Conservation (phyloP, 2,888 invertebrate species). For the Stegana nigrithorax region DNA sequence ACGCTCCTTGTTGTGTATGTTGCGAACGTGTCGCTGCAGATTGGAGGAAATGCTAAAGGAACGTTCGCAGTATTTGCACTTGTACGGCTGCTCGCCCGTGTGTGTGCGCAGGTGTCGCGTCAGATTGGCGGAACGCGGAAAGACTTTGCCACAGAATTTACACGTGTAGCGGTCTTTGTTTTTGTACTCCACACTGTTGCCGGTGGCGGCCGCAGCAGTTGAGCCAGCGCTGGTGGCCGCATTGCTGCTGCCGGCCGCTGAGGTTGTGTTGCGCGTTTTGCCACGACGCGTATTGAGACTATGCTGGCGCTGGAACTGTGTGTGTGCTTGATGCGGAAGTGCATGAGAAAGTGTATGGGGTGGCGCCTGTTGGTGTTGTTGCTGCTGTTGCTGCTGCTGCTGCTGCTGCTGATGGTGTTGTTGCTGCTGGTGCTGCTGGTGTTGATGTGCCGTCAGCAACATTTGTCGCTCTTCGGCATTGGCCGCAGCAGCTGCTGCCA, state of each 20-base stretch:
- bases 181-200: constrained; percentile 68
- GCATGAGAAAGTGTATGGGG: too few relatives aligned
- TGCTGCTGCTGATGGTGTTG: constrained; percentile 46
- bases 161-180: constrained; percentile 94
- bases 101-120: constrained; percentile 97
- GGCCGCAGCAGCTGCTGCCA: constrained; percentile 25
- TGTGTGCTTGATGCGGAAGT: too few relatives aligned
- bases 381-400: constrained; percentile 45
- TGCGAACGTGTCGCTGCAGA: constrained; percentile 96
- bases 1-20: constrained; percentile 98
- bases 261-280: constrained; percentile 52
- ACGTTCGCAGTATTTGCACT: constrained; percentile 98
- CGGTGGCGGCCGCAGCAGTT: constrained; percentile 59
- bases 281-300: constrained; percentile 43
- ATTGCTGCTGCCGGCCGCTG: constrained; percentile 40
- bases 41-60: constrained; percentile 99
- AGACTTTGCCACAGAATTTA: constrained; percentile 97
- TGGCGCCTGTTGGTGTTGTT: constrained; percentile 43
- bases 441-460: not conserved
- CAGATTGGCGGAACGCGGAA: constrained; percentile 96
- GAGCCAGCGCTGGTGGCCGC: constrained; percentile 7
- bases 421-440: constrained; percentile 36
- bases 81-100: constrained; percentile 97
- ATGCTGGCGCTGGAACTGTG: constrained; percentile 38
- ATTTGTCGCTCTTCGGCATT: not conserved